These are phyloP conservation scores for Scortum barcoo DNA, from an alignment of 2,113 vertebrate genomes.

Conservation along the genomic window DNA sequence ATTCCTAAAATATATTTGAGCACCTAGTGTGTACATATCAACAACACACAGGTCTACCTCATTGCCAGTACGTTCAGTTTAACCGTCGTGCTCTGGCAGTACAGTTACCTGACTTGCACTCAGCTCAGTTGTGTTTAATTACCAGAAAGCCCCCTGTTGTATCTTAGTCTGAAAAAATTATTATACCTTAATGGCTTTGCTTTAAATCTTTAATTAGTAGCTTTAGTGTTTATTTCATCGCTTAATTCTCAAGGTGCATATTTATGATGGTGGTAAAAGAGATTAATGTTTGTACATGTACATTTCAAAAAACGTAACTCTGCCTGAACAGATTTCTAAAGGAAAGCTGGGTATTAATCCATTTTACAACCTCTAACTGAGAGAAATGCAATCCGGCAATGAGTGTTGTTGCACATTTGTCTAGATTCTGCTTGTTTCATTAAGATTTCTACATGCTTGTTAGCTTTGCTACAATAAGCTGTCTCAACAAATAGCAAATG, in stretches of 20 bases:
- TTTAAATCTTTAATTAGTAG: slow-evolving; percentile 29
- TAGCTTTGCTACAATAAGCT: slow-evolving; percentile 24
- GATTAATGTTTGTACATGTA: background rate
- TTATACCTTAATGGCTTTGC: background rate
- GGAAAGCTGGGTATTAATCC: background rate
- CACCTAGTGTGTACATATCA: too few relatives aligned
- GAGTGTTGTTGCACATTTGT: slow-evolving; percentile 8
- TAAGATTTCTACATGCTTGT: slow-evolving; percentile 41
- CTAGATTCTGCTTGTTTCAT: slow-evolving; percentile 34
- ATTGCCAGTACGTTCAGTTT: background rate
- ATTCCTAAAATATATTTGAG: too few relatives aligned
- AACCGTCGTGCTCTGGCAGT: background rate
- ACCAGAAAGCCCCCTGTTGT: slow-evolving; percentile 8
- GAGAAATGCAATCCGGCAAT: slow-evolving; percentile 1
- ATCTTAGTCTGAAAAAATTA: slow-evolving; percentile 7
- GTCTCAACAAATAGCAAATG: background rate
- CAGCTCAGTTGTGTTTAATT: slow-evolving; percentile 35
- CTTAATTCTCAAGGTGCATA: slow-evolving; percentile 16
- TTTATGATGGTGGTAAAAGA: background rate
- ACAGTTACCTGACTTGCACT: slow-evolving; percentile 10
- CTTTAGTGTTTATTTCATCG: slow-evolving; percentile 39
- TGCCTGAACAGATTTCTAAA: background rate
- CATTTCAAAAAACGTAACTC: background rate
- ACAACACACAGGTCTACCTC: background rate
- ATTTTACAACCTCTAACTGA: background rate